These are phyloP conservation scores for Geococcyx californianus DNA, from an alignment of 2,113 vertebrate genomes.

Conservation along the genomic window DNA sequence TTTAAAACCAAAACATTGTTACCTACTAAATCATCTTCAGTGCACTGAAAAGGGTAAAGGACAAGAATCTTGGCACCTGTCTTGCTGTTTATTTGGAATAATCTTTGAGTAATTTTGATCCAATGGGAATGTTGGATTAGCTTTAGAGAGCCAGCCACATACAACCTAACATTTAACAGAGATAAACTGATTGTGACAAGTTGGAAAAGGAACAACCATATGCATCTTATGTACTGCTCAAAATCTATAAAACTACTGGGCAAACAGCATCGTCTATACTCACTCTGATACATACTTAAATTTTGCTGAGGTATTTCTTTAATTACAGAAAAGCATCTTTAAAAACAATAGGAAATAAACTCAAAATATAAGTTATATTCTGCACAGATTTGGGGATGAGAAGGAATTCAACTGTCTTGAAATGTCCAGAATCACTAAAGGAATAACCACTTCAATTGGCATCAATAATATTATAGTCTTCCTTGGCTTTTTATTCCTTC, in stretches of 20 bases:
- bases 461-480: not conserved
- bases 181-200: not conserved
- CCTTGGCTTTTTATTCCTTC: constrained; percentile 60
- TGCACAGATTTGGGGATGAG: not conserved
- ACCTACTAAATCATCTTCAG: not conserved
- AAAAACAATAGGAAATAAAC: constrained; percentile 10
- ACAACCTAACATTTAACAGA: not conserved
- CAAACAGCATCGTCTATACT: constrained; percentile 33
- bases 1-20: constrained; percentile 1
- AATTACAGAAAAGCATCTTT: constrained; percentile 49
- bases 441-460: constrained; percentile 35
- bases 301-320: constrained; percentile 71
- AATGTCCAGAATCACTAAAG: not conserved
- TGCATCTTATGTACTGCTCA: not conserved
- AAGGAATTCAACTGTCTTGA: not conserved
- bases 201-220: constrained; percentile 33
- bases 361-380: constrained; percentile 15
- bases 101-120: not conserved
- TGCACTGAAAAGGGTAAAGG: not conserved
- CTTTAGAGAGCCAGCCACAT: not conserved
- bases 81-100: not conserved
- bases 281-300: not conserved
- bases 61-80: not conserved
- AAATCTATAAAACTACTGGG: constrained; percentile 45
- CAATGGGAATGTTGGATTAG: not conserved